phyloP scores from a whole-genome alignment of 1,140 invertebrate species.

The Lasioglossum albipes region DNA sequence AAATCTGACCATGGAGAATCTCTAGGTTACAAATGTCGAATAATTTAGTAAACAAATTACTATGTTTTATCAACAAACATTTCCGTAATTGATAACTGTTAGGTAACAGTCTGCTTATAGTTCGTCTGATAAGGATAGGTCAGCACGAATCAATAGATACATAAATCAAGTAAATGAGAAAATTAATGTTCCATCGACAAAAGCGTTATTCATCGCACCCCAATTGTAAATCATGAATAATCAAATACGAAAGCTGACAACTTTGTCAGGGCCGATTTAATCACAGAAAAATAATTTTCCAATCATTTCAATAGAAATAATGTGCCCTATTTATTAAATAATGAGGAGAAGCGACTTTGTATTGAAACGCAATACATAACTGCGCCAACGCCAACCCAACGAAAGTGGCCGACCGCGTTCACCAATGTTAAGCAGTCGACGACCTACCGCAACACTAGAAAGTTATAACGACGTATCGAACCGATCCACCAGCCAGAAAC shows the following conservation, averaged over 20 bases:
- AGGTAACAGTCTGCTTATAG: background rate
- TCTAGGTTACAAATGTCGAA: too few relatives aligned
- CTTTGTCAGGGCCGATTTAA: background rate
- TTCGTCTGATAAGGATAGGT: background rate
- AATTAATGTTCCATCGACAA: background rate
- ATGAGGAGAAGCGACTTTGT: too few relatives aligned
- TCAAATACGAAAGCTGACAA: background rate
- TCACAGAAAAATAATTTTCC: too few relatives aligned
- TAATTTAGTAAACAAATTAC: too few relatives aligned
- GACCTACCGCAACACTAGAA: constrained; percentile 41
- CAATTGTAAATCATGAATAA: background rate
- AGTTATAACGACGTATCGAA: constrained; percentile 4
- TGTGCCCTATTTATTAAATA: too few relatives aligned
- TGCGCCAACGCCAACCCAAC: background rate
- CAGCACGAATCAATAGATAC: too few relatives aligned
- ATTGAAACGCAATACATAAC: background rate
- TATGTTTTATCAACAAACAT: too few relatives aligned
- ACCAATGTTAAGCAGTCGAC: constrained; percentile 4
- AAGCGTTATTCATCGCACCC: background rate
- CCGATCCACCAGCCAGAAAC: background rate
- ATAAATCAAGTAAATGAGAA: background rate
- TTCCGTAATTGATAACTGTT: background rate
- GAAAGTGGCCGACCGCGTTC: background rate
- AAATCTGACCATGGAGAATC: background rate
- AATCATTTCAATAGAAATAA: too few relatives aligned